Base-by-base conservation (phyloP, 2,888 invertebrate genomes). In the Lycaena phlaeas region DNA sequence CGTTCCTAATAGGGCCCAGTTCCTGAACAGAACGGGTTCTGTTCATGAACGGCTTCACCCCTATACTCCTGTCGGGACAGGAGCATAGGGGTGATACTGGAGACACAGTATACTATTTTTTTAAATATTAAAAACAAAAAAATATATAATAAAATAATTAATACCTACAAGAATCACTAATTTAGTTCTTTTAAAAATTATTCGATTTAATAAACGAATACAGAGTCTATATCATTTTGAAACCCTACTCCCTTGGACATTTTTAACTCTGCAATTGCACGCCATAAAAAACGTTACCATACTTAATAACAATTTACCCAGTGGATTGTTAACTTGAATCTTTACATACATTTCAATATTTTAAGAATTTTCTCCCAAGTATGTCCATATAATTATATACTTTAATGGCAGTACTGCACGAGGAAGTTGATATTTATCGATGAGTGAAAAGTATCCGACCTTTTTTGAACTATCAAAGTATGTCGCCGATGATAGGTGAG, bases 361-460 rank as follows among this genome's bases (percentile, higher is more conserved):
- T 34, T 3, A 22, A 18, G 11, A 18, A 34, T 22, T 11, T 22
- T 5, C 12, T 3, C 9, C 3, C 2, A 9, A 34, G 12, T 3
- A 4, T 12, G 34, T n/a, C 11, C 7, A 12, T 11, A 29, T 14
- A 29, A 29, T 27, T 27, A 11, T 29, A 6, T 29, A 12, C 4
- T 10, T 2, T 29, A 29, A 9, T 34, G 12, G 9, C 34, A 14
- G 22, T 22, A 30, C 10, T 18, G 34, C 17, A 18, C 7, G 31
- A 7, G 34, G 12, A 34, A 34, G 34, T 12, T 22, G 22, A 4
- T 9, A 7, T 7, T 34, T 22, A 18, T 7, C 9, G 22, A 22
- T 34, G 22, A 34, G 34, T 34, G 34, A 34, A 34, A 34, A 34
- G 18, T 14, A 4, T 12, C 34, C 7, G 18, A 6, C 22, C 22